phyloP scores from a whole-genome alignment of 2,888 invertebrate genomes.

The Electrophaes corylata region DNA sequence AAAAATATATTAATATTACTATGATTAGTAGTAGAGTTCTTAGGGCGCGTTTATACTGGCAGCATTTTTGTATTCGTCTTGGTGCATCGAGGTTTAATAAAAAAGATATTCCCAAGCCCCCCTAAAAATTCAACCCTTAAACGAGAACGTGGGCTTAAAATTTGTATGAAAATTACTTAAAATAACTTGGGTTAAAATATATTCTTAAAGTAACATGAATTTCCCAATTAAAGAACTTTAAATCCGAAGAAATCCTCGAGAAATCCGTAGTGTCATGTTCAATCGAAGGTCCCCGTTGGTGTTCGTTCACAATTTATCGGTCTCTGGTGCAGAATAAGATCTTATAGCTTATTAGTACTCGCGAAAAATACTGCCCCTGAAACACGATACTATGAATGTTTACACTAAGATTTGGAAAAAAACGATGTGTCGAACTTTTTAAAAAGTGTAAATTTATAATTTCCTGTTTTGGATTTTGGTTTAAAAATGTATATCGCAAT shows the following conservation, averaged over 20 bases:
- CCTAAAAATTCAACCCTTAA: no score
- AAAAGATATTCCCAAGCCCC: no score
- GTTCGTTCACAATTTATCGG: conserved; percentile 61
- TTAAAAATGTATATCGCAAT: no score
- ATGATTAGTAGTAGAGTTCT: no score
- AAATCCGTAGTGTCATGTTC: conserved; percentile 57
- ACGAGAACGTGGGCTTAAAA: no score
- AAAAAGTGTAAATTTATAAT: background rate
- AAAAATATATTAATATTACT: no score
- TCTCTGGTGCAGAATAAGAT: conserved; percentile 57
- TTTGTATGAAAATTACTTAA: no score
- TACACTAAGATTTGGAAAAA: conserved; percentile 19
- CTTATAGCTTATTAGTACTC: conserved; percentile 34
- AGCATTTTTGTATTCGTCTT: no score
- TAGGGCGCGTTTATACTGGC: no score
- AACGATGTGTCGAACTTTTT: background rate
- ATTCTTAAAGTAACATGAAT: background rate
- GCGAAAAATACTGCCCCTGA: conserved; percentile 24
- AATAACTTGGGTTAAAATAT: no score
- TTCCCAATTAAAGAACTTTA: conserved; percentile 17
- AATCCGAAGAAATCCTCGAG: conserved; percentile 14
- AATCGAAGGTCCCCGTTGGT: conserved; percentile 55
- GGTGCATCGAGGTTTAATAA: no score
- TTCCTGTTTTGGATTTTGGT: background rate
- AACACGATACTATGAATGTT: conserved; percentile 19